Conservation (phyloP, 2,113 vertebrate species). For the Pelecanus crispus region DNA sequence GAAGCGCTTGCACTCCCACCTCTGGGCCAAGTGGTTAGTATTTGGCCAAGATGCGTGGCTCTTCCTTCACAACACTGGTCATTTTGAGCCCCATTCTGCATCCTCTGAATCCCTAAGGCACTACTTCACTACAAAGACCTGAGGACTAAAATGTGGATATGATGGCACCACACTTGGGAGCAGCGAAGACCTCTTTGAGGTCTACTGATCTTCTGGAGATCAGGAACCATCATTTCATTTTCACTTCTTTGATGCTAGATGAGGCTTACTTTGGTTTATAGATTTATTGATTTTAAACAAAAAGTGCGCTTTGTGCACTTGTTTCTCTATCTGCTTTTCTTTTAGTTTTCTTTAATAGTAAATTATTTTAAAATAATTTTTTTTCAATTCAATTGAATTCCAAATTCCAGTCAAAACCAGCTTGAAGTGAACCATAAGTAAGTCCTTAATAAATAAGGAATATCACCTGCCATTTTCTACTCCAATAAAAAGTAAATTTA, state of each 20-base stretch:
- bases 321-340: neutral
- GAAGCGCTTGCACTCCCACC: neutral
- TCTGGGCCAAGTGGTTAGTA: neutral
- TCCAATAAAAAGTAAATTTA: slow-evolving; percentile 6
- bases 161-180: neutral
- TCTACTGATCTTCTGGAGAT: neutral
- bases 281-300: neutral
- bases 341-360: neutral
- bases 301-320: neutral
- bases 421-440: neutral
- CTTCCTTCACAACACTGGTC: neutral
- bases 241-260: neutral
- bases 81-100: neutral
- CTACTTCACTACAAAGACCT: neutral
- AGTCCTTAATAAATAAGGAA: neutral
- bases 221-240: neutral
- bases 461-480: neutral
- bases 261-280: neutral
- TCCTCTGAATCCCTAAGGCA: neutral
- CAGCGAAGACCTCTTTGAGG: neutral
- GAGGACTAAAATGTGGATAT: neutral
- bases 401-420: neutral
- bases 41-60: neutral
- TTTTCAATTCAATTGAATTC: neutral
- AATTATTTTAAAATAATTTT: neutral